Base-by-base conservation (phyloP, 1,140 invertebrate genomes). In the Triops cancriformis region DNA sequence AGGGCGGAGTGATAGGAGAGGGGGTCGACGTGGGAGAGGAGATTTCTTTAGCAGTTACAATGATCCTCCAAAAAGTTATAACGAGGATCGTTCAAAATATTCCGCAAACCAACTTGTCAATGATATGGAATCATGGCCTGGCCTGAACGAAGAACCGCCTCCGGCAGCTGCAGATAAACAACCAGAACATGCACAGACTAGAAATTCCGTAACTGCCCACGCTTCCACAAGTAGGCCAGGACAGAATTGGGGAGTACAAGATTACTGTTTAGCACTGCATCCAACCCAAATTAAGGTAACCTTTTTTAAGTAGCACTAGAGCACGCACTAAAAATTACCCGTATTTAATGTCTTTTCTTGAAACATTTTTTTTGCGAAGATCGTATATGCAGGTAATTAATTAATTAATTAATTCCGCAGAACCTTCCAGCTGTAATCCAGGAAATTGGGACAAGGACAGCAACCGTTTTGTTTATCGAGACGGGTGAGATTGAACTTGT, bases 241-340 rank as follows among this genome's bases (percentile, higher is more conserved):
- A 26, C n/a, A 41, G 7, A 31, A 74, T 26, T 78, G 77, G 72
- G 28, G n/a, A 23, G 26, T 73, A 1, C 37, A 78, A 14, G 77
- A 78, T 73, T 78, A 26, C 77, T 78, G 77, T 26, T 72, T 78
- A 31, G 77, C 77, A 31, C 43, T 45, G 42, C 74, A 73, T 73
- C 31, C 73, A 41, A 74, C 77, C 11, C 43, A 26, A 18, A 73
- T 74, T 27, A 78, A 78, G 31, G 77, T 78, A 78, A 77, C 14
- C 18, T 18, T 45, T 1, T 45, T 45, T 10, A 45, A 45, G 43
- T 12, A 12, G 43, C 0, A 45, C 2, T 10, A 0, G 43, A 12
- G 43, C n/a, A n/a, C n/a, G n/a, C n/a, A n/a, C n/a, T n/a, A 18
- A 10, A 45, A 45, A 1, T n/a, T 41, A 75, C 12, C n/a, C 5